Base-by-base conservation (phyloP, 2,113 vertebrate genomes). In the Motacilla tschutschensis region DNA sequence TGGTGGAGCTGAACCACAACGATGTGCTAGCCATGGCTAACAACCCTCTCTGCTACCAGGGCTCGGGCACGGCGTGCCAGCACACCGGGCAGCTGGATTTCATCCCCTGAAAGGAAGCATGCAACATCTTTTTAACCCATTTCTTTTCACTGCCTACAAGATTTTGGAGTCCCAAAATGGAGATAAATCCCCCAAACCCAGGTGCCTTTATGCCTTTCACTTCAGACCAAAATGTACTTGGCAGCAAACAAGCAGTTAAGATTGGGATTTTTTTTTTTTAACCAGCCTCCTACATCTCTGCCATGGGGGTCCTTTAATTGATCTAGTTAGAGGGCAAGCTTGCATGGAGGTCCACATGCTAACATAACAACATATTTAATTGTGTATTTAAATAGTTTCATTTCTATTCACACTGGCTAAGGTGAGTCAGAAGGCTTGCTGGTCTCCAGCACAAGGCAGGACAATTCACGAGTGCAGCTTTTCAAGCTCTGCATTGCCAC, bases 361-460 rank as follows among this genome's bases (percentile, higher is more conserved):
- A 95, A 91, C 83, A 89, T 86, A 94, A 91, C 87, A 93, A 90
- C 92, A 40, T 89, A 85, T 74, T 91, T 90, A 94, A 86, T 74
- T 54, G 83, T 47, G 81, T 91, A 87, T 59, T 87, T 92, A 83
- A 88, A 91, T 64, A 71, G 70, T 80, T 91, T 90, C 41, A 83
- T 44, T 87, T 62, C 82, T 90, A 86, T 67, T 92, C 77, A 93
- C 66, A 43, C 87, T 87, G 93, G 94, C 95, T 77, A 73, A 91
- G 65, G 81, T 59, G 48, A 83, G 71, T 40, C 26, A 40, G 75
- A 44, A 20, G 40, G 71, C 71, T 76, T 11, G 3, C 64, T 3
- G 21, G 75, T 48, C 57, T 74, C 64, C 31, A 46, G 58, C 83
- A 78, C 33, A 40, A 57, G n/a, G 38, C 57, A 55, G 48, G 48